Percentiles rank a stretch among this genome's conserved stretches.
Conservation (phyloP, 2,113 vertebrate genomes). For the Gymnarchus niloticus region DNA sequence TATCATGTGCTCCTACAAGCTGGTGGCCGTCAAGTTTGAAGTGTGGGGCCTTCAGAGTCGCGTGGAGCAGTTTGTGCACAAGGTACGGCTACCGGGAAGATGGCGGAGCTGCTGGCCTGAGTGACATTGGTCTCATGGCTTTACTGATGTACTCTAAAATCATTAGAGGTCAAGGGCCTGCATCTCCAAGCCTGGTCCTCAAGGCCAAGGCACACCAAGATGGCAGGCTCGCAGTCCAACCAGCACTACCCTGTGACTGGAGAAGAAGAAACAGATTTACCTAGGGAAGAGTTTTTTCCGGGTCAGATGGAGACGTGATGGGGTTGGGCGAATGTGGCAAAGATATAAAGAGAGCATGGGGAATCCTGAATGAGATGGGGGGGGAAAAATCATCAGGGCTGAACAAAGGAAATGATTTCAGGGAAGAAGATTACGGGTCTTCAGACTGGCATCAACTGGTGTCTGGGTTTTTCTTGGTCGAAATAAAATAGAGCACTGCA, state of each 20-base stretch:
- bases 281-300: no score
- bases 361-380: background rate
- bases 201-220: background rate
- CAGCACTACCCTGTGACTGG: background rate
- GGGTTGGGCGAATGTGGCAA: background rate
- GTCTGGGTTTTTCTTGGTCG: background rate
- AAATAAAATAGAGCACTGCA: background rate
- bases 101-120: background rate
- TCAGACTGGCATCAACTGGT: background rate
- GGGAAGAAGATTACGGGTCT: background rate
- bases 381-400: background rate
- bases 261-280: no score
- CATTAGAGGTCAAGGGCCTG: background rate
- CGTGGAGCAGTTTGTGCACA: slow-evolving; percentile 97
- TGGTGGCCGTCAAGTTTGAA: slow-evolving; percentile 96
- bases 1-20: slow-evolving; percentile 98
- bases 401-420: background rate
- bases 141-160: background rate
- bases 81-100: slow-evolving; percentile 60
- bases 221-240: background rate
- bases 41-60: slow-evolving; percentile 97
- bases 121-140: no score
- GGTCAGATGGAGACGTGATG: background rate
- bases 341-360: background rate
- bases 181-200: background rate